Conservation (phyloP, 2,888 invertebrate genomes). For the Tetragonula carbonaria region DNA sequence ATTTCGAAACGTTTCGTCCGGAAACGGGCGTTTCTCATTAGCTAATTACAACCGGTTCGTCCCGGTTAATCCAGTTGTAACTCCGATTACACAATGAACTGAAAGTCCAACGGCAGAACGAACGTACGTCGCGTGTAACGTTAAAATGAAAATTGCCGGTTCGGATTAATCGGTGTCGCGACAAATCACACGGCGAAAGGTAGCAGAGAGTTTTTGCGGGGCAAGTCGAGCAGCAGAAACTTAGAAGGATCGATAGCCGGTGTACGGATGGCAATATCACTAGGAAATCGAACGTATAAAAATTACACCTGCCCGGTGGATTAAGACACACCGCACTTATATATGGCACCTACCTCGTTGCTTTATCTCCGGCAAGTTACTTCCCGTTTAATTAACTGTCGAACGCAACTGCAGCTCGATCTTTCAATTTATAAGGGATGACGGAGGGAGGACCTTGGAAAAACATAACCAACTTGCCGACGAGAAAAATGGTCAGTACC, state of each 20-base stretch:
- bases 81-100: constrained; percentile 24
- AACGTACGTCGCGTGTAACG: not conserved
- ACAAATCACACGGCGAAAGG: not conserved
- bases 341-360: constrained; percentile 5
- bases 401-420: constrained; percentile 62
- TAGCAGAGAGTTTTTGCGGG: not conserved
- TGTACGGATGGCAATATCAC: constrained; percentile 33
- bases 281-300: constrained; percentile 42
- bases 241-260: constrained; percentile 30
- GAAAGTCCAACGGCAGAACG: constrained; percentile 23
- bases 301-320: constrained; percentile 38
- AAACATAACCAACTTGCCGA: constrained; percentile 50
- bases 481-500: constrained; percentile 30
- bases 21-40: constrained; percentile 35
- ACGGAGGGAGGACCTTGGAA: constrained; percentile 32
- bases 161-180: constrained; percentile 25
- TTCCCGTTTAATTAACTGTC: constrained; percentile 69
- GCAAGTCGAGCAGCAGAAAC: not conserved
- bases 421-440: constrained; percentile 60
- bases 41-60: constrained; percentile 33
- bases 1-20: constrained; percentile 11
- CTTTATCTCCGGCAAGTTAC: constrained; percentile 47
- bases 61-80: constrained; percentile 5
- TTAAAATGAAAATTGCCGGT: constrained; percentile 9
- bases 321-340: constrained; percentile 45